phyloP scores from a whole-genome alignment of 2,888 invertebrate species.

The Oasisia sp. region DNA sequence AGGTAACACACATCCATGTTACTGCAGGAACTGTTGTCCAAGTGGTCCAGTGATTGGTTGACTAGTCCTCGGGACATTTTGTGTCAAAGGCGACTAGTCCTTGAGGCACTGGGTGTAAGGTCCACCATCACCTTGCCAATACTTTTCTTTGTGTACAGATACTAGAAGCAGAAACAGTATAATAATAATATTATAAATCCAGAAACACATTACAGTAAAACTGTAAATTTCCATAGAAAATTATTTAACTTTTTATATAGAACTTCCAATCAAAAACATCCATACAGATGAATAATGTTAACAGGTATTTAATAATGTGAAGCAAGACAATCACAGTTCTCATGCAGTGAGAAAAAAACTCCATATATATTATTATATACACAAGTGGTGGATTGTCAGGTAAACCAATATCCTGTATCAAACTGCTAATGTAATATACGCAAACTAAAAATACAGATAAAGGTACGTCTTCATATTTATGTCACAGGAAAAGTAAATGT shows the following conservation, averaged over 20 bases:
- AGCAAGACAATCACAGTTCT: no score
- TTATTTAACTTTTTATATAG: background rate
- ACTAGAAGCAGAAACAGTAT: constrained; percentile 46
- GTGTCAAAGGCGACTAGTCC: background rate
- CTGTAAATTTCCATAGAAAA: no score
- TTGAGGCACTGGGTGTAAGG: constrained; percentile 32
- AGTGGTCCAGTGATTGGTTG: background rate
- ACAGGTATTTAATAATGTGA: no score
- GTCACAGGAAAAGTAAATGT: background rate
- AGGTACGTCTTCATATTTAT: background rate
- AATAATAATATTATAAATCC: background rate
- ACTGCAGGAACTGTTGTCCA: background rate
- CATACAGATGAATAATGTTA: background rate
- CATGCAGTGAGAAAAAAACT: no score
- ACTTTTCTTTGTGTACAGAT: constrained; percentile 53
- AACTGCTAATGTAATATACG: background rate
- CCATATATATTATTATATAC: background rate
- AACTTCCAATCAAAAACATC: background rate
- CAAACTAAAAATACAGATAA: background rate
- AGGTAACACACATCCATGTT: background rate
- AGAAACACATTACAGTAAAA: no score
- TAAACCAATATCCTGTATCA: background rate
- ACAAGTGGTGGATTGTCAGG: background rate
- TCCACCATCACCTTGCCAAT: constrained; percentile 57
- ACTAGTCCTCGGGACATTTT: background rate